These are phyloP conservation scores for Falco cherrug DNA, from an alignment of 2,797 vertebrate species.

Conservation along the genomic window DNA sequence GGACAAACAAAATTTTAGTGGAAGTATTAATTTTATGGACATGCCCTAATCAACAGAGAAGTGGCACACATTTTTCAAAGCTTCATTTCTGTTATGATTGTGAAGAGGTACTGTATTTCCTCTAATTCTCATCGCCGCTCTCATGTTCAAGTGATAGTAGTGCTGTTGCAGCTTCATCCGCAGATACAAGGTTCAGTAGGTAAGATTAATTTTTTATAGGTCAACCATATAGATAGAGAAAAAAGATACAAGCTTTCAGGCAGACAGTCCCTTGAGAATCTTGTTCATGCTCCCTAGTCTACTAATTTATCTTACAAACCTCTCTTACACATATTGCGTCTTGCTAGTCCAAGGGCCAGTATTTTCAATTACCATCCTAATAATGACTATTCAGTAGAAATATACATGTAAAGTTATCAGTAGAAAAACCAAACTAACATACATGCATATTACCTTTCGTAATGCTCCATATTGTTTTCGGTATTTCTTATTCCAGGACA, in stretches of 20 bases:
- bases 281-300: accelerated
- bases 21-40: background rate
- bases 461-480: constrained; percentile 88
- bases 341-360: background rate
- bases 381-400: background rate
- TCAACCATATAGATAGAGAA: background rate
- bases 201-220: background rate
- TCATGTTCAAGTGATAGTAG: background rate
- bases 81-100: background rate
- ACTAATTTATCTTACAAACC: background rate
- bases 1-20: background rate
- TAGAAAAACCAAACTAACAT: background rate
- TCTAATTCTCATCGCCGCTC: background rate
- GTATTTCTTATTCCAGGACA: constrained; percentile 94
- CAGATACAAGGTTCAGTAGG: background rate
- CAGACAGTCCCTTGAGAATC: background rate
- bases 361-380: background rate
- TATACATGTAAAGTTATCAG: background rate
- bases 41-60: background rate
- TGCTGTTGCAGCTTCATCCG: background rate
- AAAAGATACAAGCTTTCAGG: background rate
- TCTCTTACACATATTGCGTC: background rate
- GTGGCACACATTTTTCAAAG: background rate
- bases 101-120: background rate
- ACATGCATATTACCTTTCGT: constrained; percentile 81